Evolutionary conservation across 2,797 vertebrate species (phyloP), one percentile per base, ranked within the genome.

Genomic region (Coregonus suidteri): DNA sequence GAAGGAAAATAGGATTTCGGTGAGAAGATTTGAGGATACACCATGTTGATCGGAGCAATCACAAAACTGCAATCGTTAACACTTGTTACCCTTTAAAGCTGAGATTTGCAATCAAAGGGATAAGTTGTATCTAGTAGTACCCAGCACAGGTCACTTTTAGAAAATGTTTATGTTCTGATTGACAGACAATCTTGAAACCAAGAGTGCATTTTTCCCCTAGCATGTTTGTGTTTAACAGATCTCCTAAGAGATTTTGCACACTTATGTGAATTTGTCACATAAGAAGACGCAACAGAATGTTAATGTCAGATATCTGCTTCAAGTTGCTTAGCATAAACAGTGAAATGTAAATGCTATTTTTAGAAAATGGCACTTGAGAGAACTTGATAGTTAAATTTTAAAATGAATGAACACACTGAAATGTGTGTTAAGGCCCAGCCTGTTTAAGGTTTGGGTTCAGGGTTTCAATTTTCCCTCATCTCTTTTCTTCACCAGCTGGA

Each of bases 1-100:
- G 11, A 65, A 65, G 85, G 84, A 87, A 86, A 86, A 83, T 76
- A 71, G 79, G 86, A 84, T 87, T 88, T 84, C 83, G 81, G 77
- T 83, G 77, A 62, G 16, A 79, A 56, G n/a, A 75, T 69, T 30
- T 34, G 4, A 74, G 67, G 81, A 71, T 75, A 77, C 67, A 74
- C 56, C 64, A 25, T 84, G 86, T 83, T 64, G 87, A 88, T 79
- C 91, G 95, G 95, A 96, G 95, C 95, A 96, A 96, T 95, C 91
- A 94, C 95, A 95, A 95, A 96, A 96, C 91, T 96, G 95, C 95
- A 95, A 95, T 82, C 71, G 30, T 86, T 78, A 68, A 86, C 76
- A 51, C 69, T 75, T 73, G 76, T 86, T 76, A 81, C 79, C 86
- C 84, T 85, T 86, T 81, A 84, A 83, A 74, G 72, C 68, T 47